A percentile compares a stretch with the other conserved stretches of the same genome.
phyloP scores from a whole-genome alignment of 2,797 vertebrate species.

The Hapalemur alaotrensis region DNA sequence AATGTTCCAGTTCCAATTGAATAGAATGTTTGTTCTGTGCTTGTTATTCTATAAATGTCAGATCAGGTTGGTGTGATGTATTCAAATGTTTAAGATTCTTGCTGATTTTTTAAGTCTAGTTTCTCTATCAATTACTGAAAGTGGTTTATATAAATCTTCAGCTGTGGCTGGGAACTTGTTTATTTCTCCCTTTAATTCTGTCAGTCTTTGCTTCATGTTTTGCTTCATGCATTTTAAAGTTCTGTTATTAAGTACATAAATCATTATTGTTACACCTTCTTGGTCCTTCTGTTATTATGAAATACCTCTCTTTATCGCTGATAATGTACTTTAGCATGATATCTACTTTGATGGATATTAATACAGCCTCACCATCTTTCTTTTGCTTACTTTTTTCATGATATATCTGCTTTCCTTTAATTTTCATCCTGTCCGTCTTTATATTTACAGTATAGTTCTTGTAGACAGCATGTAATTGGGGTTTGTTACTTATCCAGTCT shows the following conservation, averaged over 20 bases:
- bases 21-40: neutral
- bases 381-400: neutral
- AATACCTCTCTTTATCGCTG: neutral
- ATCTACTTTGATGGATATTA: neutral
- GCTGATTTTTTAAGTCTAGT: neutral
- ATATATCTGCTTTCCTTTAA: neutral
- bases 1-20: neutral
- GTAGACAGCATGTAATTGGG: neutral
- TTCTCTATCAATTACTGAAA: neutral
- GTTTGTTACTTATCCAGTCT: neutral
- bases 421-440: neutral
- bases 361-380: neutral
- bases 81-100: neutral
- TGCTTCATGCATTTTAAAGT: neutral
- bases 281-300: neutral
- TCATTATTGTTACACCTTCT: neutral
- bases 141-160: neutral
- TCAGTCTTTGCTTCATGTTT: neutral
- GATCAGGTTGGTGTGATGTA: neutral
- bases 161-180: neutral
- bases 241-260: neutral
- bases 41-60: neutral
- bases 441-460: neutral
- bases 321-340: neutral
- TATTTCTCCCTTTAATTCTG: neutral